Evolutionary conservation across 2,797 vertebrate species (phyloP).

Genomic region (Hoplostethus mediterraneus): DNA sequence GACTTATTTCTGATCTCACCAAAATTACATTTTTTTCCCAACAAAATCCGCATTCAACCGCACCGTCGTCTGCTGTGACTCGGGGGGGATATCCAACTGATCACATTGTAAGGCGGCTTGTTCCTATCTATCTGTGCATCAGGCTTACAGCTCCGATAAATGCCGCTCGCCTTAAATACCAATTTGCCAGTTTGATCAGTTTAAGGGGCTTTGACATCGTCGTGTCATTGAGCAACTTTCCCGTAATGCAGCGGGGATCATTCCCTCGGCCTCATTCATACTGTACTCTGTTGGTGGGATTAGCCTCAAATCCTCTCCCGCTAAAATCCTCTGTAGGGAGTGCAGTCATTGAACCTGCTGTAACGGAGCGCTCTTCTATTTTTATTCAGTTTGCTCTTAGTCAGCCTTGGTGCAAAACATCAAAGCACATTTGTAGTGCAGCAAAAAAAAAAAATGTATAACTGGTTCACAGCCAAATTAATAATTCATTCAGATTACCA

Average conservation of each 20-base stretch:
- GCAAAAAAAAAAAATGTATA: conserved; percentile 64
- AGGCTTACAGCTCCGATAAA: conserved; percentile 53
- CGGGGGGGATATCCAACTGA: conserved; percentile 31
- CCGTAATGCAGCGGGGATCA: conserved; percentile 58
- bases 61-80: conserved; percentile 37
- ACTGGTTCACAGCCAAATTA: conserved; percentile 71
- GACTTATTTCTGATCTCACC: conserved; percentile 19
- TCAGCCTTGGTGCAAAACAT: conserved; percentile 71
- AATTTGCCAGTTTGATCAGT: conserved; percentile 71
- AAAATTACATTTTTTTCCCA: conserved; percentile 30
- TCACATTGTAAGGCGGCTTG: conserved; percentile 49
- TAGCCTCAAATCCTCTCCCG: conserved; percentile 78
- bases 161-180: conserved; percentile 54
- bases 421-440: conserved; percentile 74
- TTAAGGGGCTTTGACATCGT: conserved; percentile 64
- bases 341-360: conserved; percentile 73
- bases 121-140: conserved; percentile 48
- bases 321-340: conserved; percentile 73
- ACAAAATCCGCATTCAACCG: conserved; percentile 35
- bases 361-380: conserved; percentile 71
- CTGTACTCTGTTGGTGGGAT: conserved; percentile 76
- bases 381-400: conserved; percentile 64
- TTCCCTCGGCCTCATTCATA: conserved; percentile 71
- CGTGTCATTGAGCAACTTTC: conserved; percentile 69
- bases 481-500: conserved; percentile 76